Percentiles rank a stretch among this genome's conserved stretches.
Conservation (phyloP, 35 echinoderm and acorn worm species). For the Hemicentrotus pulcherrimus region DNA sequence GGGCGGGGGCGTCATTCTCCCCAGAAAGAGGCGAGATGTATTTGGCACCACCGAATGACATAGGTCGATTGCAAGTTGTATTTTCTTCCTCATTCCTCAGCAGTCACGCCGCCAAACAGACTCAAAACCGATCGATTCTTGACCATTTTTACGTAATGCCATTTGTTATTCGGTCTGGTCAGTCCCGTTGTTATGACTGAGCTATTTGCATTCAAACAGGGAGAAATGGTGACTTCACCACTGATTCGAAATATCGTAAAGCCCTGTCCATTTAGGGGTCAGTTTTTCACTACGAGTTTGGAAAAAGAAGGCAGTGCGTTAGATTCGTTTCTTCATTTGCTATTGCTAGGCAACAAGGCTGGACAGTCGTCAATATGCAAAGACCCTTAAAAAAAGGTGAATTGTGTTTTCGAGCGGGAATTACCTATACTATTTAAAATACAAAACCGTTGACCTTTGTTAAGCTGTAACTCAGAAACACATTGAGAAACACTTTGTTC, state of each 20-base stretch:
- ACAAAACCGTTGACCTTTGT: neutral
- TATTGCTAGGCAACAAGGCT: neutral
- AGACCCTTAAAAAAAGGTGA: neutral
- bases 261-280: neutral
- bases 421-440: neutral
- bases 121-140: too few species aligned
- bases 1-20: neutral
- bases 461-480: neutral
- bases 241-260: neutral
- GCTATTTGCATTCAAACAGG: too few species aligned
- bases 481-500: too few species aligned
- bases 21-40: neutral
- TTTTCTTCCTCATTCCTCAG: too few species aligned
- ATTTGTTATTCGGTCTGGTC: too few species aligned
- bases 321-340: neutral
- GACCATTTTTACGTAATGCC: too few species aligned
- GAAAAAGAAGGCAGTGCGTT: neutral
- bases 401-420: neutral
- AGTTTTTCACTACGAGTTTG: neutral
- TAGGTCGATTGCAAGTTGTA: too few species aligned
- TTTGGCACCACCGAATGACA: too few species aligned
- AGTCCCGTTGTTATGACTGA: too few species aligned
- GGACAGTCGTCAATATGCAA: neutral
- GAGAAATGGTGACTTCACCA: too few species aligned
- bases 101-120: too few species aligned